Evolutionary conservation across 2,797 vertebrate species (phyloP).

Genomic region (Platalea minor): DNA sequence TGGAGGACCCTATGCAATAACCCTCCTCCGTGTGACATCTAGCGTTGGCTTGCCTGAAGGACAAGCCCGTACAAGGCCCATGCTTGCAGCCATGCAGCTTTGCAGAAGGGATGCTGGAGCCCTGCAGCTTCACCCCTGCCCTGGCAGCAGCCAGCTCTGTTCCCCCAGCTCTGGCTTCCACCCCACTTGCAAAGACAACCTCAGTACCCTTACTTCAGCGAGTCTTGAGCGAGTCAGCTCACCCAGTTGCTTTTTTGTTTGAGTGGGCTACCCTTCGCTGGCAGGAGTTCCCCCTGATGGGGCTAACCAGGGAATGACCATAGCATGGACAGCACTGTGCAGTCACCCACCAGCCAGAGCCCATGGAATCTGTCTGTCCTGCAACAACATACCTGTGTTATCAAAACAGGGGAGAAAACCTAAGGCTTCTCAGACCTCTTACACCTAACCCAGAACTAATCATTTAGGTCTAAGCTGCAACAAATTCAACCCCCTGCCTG

Average conservation of each 20-base stretch:
- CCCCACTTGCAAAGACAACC: not conserved
- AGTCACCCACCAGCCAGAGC: not conserved
- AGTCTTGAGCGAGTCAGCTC: too few relatives aligned
- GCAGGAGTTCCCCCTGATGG: not conserved
- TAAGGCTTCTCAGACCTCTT: not conserved
- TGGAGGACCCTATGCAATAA: not conserved
- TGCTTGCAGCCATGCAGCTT: accelerated
- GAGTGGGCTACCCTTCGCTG: accelerated
- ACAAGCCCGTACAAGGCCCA: not conserved
- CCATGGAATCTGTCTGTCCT: accelerated
- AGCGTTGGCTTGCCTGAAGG: constrained; percentile 23
- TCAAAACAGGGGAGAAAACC: accelerated
- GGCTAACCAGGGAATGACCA: not conserved
- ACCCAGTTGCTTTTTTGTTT: accelerated
- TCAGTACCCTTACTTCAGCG: accelerated
- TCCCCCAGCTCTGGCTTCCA: not conserved
- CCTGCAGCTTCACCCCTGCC: too few relatives aligned
- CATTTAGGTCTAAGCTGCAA: accelerated
- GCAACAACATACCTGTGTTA: accelerated
- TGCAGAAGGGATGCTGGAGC: not conserved
- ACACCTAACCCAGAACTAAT: not conserved
- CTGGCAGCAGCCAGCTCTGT: not conserved
- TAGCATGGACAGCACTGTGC: accelerated
- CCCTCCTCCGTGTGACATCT: constrained; percentile 67
- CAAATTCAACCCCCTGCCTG: not conserved